Evolutionary conservation across 2,113 vertebrate species (phyloP), one percentile per base, ranked within the genome.

Genomic region (Xiphophorus maculatus): DNA sequence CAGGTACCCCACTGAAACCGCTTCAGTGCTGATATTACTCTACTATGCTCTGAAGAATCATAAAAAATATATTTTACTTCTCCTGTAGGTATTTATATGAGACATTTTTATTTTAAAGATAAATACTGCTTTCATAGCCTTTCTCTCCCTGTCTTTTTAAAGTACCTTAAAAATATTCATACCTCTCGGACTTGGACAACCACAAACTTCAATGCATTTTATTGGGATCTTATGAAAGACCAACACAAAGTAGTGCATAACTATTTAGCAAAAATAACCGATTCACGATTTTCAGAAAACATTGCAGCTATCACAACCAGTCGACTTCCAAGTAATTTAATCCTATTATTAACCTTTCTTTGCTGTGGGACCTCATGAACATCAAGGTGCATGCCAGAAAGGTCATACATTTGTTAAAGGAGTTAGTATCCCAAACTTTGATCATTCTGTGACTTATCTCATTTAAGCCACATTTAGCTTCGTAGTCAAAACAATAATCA

Each of bases 1-100:
- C 85, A 90, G 73, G 79, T 83, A 76, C 71, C 73, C 67, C 79
- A 69, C 69, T 79, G 80, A 83, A 77, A 80, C 74, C 73, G 67
- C 84, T 84, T 66, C 65, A 63, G 66, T 74, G 66, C 67, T 81
- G 71, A 71, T 81, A 79, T 77, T 77, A 63, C 66, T 66, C 40
- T n/a, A 87, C 75, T 54, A 35, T 67, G 64, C 65, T 74, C 83
- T 61, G 28, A 66, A 89, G 69, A 84, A 42, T 66, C 66, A 28
- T 72, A 28, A 32, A 27, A 69, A 74, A 25, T 70, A 78, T 66
- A 74, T 15, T 68, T 58, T 51, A 69, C 60, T 61, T 44, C 70
- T 30, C 70, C 35, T 63, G 32, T 66, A 15, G 37, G 27, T 42
- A 33, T 64, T 25, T 66, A 17, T 70, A 44, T n/a, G 64, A 19